Evolutionary conservation across 2,113 vertebrate species (phyloP).

Genomic region (Brachypteracias leptosomus): DNA sequence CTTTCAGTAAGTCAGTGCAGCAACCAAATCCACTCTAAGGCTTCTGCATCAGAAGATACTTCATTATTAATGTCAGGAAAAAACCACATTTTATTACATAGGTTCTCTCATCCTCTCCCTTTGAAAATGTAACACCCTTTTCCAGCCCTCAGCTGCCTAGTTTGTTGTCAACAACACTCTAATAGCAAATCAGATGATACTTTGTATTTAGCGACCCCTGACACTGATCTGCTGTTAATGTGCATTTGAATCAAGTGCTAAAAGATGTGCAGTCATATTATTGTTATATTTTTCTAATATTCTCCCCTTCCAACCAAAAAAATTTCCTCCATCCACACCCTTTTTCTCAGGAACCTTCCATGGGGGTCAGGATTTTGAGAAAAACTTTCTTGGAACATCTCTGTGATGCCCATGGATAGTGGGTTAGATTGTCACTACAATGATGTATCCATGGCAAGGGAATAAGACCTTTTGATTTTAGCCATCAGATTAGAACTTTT

Average conservation of each 20-base stretch:
- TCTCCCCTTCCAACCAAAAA: not conserved
- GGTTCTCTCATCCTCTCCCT: not conserved
- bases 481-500: accelerated
- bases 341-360: not conserved
- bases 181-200: not conserved
- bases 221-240: not conserved
- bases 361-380: not conserved
- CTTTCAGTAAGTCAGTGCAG: not conserved
- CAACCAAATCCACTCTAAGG: not conserved
- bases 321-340: not conserved
- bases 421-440: accelerated
- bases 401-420: no score
- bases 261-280: not conserved
- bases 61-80: not conserved
- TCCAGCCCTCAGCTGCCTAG: not conserved
- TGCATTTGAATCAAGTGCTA: not conserved
- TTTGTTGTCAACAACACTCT: not conserved
- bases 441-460: not conserved
- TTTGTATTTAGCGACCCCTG: not conserved
- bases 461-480: not conserved
- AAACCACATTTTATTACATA: not conserved
- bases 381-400: not conserved
- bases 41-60: not conserved
- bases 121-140: not conserved
- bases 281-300: not conserved